Percentiles rank a stretch among this genome's conserved stretches.
These are phyloP conservation scores for Myiotriccus ornatus DNA, from an alignment of 2,797 vertebrate species.

Conservation along the genomic window DNA sequence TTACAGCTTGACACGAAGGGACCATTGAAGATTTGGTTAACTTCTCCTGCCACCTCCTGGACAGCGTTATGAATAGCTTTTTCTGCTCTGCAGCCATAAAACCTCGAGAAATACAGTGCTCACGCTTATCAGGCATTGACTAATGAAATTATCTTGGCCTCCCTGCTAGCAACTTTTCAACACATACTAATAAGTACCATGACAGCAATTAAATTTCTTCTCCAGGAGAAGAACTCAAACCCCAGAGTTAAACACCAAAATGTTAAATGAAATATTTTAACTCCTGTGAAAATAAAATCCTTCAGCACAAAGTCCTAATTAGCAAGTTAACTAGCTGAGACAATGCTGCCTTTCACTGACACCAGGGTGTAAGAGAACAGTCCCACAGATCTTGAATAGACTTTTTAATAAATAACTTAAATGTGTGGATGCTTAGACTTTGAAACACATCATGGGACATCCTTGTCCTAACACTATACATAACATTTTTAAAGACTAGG, in stretches of 20 bases:
- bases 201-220: too few species aligned
- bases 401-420: neutral
- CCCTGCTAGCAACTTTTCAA: too few species aligned
- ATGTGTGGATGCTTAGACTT: neutral
- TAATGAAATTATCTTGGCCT: too few species aligned
- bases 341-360: neutral
- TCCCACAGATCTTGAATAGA: neutral
- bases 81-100: accelerated
- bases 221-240: too few species aligned
- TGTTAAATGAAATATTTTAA: neutral
- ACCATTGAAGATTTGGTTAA: slow-evolving; percentile 1
- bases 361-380: neutral
- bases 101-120: neutral
- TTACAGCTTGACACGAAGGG: neutral
- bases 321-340: neutral
- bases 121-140: neutral
- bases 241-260: too few species aligned
- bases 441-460: neutral
- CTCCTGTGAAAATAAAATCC: neutral
- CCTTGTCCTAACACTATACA: neutral
- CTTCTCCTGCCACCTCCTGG: slow-evolving; percentile 79
- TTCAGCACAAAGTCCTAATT: neutral
- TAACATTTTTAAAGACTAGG: neutral
- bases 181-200: too few species aligned
- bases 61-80: neutral